Evolutionary conservation across 2,113 vertebrate species (phyloP).

Genomic region (Prunella himalayana): DNA sequence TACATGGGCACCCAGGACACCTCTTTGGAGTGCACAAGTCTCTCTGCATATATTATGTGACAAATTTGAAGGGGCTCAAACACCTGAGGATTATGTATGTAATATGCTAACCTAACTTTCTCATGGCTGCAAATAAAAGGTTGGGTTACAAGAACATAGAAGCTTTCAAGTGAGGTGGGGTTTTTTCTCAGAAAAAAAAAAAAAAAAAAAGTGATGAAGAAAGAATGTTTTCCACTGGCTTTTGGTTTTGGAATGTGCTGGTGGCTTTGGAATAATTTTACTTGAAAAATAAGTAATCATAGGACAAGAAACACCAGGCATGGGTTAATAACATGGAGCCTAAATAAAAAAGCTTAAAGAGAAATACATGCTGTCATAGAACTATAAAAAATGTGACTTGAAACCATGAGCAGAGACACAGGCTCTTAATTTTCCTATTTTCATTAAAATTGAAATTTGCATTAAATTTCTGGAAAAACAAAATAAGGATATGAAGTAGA

Average conservation of each 20-base stretch:
- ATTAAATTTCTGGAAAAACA: neutral
- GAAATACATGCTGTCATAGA: neutral
- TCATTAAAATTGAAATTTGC: neutral
- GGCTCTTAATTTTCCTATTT: neutral
- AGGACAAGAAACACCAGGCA: neutral
- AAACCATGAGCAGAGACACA: neutral
- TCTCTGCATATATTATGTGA: neutral
- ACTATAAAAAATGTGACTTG: neutral
- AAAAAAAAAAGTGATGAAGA: rapidly evolving
- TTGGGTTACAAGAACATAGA: neutral
- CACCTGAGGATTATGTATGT: neutral
- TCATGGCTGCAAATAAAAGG: neutral
- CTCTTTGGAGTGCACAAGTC: neutral
- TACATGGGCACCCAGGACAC: neutral
- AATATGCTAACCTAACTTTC: neutral
- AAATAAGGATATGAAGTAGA: neutral
- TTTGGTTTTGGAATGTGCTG: neutral
- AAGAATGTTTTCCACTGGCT: neutral
- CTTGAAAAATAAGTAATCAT: neutral
- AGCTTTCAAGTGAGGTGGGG: neutral
- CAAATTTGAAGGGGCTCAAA: neutral
- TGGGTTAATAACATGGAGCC: neutral
- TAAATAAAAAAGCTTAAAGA: neutral
- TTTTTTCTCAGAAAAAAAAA: neutral
- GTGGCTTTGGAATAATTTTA: neutral